Evolutionary conservation across 2,113 vertebrate species (phyloP).

Genomic region (Cebus imitator): DNA sequence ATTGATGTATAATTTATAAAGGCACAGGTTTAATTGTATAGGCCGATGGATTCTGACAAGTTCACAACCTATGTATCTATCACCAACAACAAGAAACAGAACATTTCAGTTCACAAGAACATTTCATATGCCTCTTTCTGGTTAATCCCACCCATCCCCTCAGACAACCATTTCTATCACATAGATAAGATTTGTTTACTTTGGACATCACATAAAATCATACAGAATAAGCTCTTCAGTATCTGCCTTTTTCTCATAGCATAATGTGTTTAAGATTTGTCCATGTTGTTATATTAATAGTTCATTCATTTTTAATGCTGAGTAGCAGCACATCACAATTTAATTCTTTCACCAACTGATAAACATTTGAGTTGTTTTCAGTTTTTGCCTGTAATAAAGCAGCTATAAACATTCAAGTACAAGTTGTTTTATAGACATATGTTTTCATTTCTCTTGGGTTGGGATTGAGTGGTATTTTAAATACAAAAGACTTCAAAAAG

Average conservation of each 20-base stretch:
- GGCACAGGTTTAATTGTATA: not conserved
- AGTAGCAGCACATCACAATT: not conserved
- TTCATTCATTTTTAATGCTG: not conserved
- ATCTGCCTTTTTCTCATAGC: not conserved
- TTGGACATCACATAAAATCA: not conserved
- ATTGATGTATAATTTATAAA: not conserved
- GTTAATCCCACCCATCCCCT: not conserved
- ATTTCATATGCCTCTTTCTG: not conserved
- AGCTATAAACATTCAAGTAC: not conserved
- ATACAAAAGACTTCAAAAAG: not conserved
- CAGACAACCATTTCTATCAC: not conserved
- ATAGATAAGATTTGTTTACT: not conserved
- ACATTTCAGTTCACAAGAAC: not conserved
- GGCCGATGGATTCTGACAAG: not conserved
- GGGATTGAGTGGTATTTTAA: not conserved
- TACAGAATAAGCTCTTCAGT: not conserved
- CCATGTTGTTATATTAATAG: not conserved
- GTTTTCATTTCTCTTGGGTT: not conserved
- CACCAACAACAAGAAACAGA: not conserved
- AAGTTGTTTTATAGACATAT: not conserved
- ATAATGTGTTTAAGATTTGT: not conserved
- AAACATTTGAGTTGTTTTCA: not conserved
- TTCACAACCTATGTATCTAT: not conserved
- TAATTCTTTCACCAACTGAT: not conserved
- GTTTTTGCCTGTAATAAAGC: conserved; percentile 9